phyloP scores from a whole-genome alignment of 2,113 vertebrate species.

The Daphoenositta chrysoptera region DNA sequence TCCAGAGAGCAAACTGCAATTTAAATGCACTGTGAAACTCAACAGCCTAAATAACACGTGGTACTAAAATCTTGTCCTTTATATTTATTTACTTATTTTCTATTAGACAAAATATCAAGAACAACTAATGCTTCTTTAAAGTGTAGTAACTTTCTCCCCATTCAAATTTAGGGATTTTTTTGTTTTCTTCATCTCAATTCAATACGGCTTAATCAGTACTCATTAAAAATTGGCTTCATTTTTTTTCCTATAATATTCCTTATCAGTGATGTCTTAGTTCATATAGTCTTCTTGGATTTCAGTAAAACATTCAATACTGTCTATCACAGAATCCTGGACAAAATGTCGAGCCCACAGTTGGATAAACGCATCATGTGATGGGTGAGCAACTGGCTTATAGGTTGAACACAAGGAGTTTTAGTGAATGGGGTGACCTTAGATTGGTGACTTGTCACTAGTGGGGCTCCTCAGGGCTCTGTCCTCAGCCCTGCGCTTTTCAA shows the following conservation, averaged over 20 bases:
- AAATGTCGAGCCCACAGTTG: background rate
- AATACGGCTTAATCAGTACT: background rate
- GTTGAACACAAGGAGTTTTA: background rate
- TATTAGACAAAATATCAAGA: background rate
- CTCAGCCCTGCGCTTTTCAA: rapidly evolving
- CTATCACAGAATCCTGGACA: background rate
- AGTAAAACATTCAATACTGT: background rate
- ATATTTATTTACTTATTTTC: background rate
- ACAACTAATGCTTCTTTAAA: background rate
- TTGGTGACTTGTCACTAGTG: background rate
- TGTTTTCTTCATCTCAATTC: background rate
- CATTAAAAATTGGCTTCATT: background rate
- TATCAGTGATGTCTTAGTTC: background rate
- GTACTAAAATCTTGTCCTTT: background rate
- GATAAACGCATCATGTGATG: background rate
- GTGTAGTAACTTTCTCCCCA: background rate
- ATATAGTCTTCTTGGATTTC: background rate
- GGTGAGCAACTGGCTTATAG: background rate
- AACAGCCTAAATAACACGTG: background rate
- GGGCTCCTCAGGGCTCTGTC: background rate
- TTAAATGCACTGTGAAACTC: background rate
- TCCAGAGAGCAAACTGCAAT: background rate
- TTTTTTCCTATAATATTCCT: background rate
- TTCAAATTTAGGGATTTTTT: background rate
- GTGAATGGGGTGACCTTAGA: background rate